A percentile compares a stretch with the other conserved stretches of the same genome.
Conservation (phyloP, 30 jellyfish, hydroid and myxozoan genomes). For the Hydractinia echinata region DNA sequence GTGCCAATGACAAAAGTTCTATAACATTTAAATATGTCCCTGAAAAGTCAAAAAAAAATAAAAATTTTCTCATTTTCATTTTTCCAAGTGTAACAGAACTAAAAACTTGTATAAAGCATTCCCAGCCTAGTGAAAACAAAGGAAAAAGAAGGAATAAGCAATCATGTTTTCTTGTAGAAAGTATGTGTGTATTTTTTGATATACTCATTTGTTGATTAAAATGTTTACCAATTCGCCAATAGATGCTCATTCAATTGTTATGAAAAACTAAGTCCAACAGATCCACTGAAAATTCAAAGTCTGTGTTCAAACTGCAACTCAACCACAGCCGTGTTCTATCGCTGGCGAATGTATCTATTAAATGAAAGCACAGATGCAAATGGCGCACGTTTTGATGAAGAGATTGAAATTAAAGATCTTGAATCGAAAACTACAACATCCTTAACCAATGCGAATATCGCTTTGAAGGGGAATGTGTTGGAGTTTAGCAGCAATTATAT, state of each 20-base stretch:
- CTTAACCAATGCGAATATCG: slow-evolving; percentile 59
- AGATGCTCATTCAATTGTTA: slow-evolving; percentile 85
- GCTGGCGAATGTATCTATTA: slow-evolving; percentile 52
- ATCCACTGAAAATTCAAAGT: slow-evolving; percentile 61
- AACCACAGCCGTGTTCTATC: slow-evolving; percentile 30
- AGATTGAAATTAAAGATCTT: slow-evolving; percentile 33
- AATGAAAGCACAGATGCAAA: not conserved
- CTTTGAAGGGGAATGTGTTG: slow-evolving; percentile 52
- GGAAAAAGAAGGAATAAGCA: no score
- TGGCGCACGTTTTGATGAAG: slow-evolving; percentile 19
- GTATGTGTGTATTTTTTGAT: no score
- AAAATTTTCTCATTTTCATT: no score
- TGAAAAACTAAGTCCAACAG: slow-evolving; percentile 63
- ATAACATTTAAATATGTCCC: no score
- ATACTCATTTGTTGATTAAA: no score
- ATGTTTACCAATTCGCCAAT: not conserved
- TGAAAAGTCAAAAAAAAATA: no score
- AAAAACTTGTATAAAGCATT: no score
- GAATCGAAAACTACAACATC: slow-evolving; percentile 71
- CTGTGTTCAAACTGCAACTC: slow-evolving; percentile 74
- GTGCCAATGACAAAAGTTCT: no score
- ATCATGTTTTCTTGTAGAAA: no score
- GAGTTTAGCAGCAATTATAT: slow-evolving; percentile 49
- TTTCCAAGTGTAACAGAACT: no score
- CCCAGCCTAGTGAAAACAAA: no score